A percentile compares a stretch with the other conserved stretches of the same genome.
phyloP scores from a whole-genome alignment of 92 coral and sea anemone genomes.

The Palythoa caribaeorum region DNA sequence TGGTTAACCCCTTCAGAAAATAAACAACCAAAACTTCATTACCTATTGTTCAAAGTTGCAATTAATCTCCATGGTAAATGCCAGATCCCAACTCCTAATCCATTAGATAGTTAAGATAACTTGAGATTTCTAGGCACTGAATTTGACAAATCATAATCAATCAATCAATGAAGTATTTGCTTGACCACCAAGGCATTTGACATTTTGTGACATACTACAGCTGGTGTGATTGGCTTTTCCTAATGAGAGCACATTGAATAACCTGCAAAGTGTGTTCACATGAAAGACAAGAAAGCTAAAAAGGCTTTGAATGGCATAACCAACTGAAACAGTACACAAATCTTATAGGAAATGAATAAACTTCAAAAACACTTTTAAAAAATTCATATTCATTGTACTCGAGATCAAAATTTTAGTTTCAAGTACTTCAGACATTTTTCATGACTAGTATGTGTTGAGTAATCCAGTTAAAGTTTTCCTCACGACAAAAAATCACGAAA shows the following conservation, averaged over 20 bases:
- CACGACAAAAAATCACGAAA: too few relatives aligned
- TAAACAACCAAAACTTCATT: neutral
- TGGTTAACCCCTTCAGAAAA: slow-evolving; percentile 29
- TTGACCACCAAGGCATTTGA: slow-evolving; percentile 36
- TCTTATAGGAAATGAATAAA: too few relatives aligned
- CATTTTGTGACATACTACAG: slow-evolving; percentile 24
- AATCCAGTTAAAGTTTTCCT: too few relatives aligned
- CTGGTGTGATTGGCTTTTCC: slow-evolving; percentile 28
- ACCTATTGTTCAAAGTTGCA: slow-evolving; percentile 1
- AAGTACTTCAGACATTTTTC: too few relatives aligned
- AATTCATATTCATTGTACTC: too few relatives aligned
- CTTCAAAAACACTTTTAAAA: too few relatives aligned
- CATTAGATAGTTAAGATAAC: neutral
- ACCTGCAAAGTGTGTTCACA: slow-evolving; percentile 16
- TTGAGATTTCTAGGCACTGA: neutral
- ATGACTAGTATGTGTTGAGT: too few relatives aligned
- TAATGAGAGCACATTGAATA: neutral
- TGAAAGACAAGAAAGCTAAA: too few relatives aligned
- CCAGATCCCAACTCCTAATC: neutral
- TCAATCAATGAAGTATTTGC: neutral
- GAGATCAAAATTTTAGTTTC: too few relatives aligned
- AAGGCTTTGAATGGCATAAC: too few relatives aligned
- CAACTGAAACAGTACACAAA: too few relatives aligned
- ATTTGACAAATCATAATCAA: neutral
- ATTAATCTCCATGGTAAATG: neutral